Evolutionary conservation across 1,140 invertebrate species (phyloP), one percentile per base, ranked within the genome.

Genomic region (Lasioglossum albipes): DNA sequence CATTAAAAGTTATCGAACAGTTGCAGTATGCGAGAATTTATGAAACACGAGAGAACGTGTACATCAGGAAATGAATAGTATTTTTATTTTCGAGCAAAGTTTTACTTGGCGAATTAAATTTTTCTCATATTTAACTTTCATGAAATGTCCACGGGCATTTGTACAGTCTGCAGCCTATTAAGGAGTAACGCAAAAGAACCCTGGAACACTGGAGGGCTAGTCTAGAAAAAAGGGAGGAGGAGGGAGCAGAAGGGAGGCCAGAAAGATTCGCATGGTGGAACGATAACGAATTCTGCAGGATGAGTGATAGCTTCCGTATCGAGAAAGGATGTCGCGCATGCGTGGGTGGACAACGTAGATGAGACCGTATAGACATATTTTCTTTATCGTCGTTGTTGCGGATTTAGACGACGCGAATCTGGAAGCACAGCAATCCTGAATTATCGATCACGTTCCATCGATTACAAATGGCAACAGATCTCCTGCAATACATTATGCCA

Each of bases 261-360:
- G 45, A 62, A 71, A 82, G 68, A 77, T 77, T 77, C 49, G 69
- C 75, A 52, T 77, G 84, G 80, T 81, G 73, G 71, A 52, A 79
- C 75, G 87, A 90, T 89, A 88, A 87, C 62, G 86, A 69, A 79
- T 70, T 80, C 82, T 86, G 87, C 87, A 92, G 89, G 90, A 92
- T 91, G 89, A 90, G 85, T 90, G 90, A 92, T 92, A 91, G 90
- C 75, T 89, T 87, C 83, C 86, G 74, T 91, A 92, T 92, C 90
- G 86, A 83, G 73, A 81, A 81, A 91, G 91, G 90, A 91, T 90
- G 90, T 87, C 86, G 84, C 79, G 85, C 81, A 87, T 87, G 84
- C 80, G 86, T 91, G 85, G 87, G 88, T 86, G 83, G 79, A 52
- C 70, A 59, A 65, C 82, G 81, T 57, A 76, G 78, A 77, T 67